Evolutionary conservation across 1,140 invertebrate genomes (phyloP).

Genomic region (Glossosoma conforme): DNA sequence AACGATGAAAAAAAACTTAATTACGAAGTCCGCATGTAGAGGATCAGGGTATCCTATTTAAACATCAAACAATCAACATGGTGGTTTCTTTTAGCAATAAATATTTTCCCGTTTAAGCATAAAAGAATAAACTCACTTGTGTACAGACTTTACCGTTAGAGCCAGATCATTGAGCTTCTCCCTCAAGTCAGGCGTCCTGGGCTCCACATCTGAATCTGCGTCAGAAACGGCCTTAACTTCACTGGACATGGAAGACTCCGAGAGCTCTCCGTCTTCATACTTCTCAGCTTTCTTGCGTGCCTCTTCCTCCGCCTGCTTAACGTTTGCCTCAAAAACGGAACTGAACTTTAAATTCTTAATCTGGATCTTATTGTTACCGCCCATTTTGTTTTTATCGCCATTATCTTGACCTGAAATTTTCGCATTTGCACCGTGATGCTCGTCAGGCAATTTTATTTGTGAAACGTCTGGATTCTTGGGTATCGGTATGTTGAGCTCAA

Average conservation of each 20-base stretch:
- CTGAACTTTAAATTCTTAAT: conserved; percentile 66
- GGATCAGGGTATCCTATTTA: too few species aligned
- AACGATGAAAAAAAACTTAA: too few species aligned
- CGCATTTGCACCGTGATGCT: conserved; percentile 9
- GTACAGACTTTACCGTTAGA: too few species aligned
- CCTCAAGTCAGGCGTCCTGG: conserved; percentile 5
- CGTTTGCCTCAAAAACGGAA: conserved; percentile 59
- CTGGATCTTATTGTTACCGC: conserved; percentile 44
- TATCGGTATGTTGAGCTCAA: conserved; percentile 29
- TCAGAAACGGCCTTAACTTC: conserved; percentile 31
- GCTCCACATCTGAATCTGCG: conserved; percentile 14
- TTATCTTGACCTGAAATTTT: conserved; percentile 18
- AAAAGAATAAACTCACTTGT: too few species aligned
- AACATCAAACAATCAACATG: too few species aligned
- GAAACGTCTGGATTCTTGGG: conserved; percentile 27
- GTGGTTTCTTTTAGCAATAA: too few species aligned
- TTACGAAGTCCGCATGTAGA: too few species aligned
- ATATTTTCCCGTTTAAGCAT: too few species aligned
- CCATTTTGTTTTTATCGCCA: conserved; percentile 40
- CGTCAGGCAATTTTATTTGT: conserved; percentile 29
- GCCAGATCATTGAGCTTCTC: conserved; percentile 18
- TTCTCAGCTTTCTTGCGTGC: conserved; percentile 56
- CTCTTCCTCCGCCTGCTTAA: conserved; percentile 61
- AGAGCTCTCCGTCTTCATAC: conserved; percentile 59
- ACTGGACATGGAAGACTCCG: conserved; percentile 52